Base-by-base conservation (phyloP, 2,113 vertebrate genomes). In the Cnemophilus loriae region DNA sequence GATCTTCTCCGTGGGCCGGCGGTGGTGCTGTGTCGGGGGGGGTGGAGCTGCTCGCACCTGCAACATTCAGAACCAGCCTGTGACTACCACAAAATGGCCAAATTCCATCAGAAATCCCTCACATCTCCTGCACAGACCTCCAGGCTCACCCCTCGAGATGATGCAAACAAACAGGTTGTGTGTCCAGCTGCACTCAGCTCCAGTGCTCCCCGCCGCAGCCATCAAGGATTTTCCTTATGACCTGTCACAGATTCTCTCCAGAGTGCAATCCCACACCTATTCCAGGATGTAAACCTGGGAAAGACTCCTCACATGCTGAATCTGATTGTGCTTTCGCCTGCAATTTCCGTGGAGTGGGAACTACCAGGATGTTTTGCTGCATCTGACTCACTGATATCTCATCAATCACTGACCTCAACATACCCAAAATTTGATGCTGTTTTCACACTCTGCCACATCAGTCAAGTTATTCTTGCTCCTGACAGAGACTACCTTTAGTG, bases 11-110 rank as follows among this genome's bases (percentile, higher is more conserved):
- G 98, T 63, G 6, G 98, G 96, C 90, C 98, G 97, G 55, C 99
- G 98, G 32, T 98, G 97, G 32, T 98, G 98, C 96, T 99, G 99
- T 3, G 99, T 99, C 5, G 99, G 99, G 16, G 99, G 99, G 6
- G 99, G 99, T 3, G 99, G 99, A 50, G 99, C 99, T 2, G 99
- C 99, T 83, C 99, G 98, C 52, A 99, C 99, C 99, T 99, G 98
- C 24, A 96, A 94, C 11, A 39, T 47, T 28, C 84, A 93, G 80
- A 95, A 89, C 13, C 75, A 77, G 77, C 79, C 46, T 0, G 41
- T 93, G 28, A 93, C 44, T 5, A 35, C 9, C 77, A 32, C 19
- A 5, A 4, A 67, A 60, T 0, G 1, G 7, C 20, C 61, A 8
- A 15, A 4, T n/a, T 7, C 10, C 78, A n/a, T 0, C 87, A 82